phyloP scores from a whole-genome alignment of 2,888 invertebrate genomes.

The Amphipoea lucens region DNA sequence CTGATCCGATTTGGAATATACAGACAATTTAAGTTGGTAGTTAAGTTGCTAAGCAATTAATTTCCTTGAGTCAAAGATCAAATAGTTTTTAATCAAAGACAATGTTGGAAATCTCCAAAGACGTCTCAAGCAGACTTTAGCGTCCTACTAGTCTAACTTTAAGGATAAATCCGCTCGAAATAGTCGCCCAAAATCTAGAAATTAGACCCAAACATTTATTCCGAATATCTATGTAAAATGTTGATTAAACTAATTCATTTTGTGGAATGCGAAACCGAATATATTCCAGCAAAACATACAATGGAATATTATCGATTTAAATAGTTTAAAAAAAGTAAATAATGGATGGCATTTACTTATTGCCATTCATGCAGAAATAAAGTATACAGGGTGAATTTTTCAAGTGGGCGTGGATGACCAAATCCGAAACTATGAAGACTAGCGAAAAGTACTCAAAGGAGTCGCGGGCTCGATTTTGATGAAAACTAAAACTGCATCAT shows the following conservation, averaged over 20 bases:
- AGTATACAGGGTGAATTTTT: too few relatives aligned
- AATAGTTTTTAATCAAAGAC: constrained; percentile 32
- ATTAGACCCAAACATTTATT: constrained; percentile 21
- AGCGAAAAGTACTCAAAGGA: too few relatives aligned
- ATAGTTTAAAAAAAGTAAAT: not conserved
- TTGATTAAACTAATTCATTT: constrained; percentile 41
- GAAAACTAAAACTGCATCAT: too few relatives aligned
- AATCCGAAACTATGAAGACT: too few relatives aligned
- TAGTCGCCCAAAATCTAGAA: constrained; percentile 20
- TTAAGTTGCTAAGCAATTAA: not conserved
- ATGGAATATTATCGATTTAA: not conserved
- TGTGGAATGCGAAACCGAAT: not conserved
- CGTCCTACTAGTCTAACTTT: constrained; percentile 26
- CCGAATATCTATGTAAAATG: constrained; percentile 10
- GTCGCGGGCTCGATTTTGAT: too few relatives aligned
- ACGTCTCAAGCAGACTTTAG: constrained; percentile 1
- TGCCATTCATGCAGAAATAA: not conserved
- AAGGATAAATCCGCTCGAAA: constrained; percentile 26
- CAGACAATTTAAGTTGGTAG: not conserved
- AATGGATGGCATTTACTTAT: too few relatives aligned
- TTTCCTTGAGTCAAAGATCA: constrained; percentile 12
- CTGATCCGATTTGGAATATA: not conserved
- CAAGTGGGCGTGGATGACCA: too few relatives aligned
- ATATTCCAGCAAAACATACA: not conserved
- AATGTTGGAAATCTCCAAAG: constrained; percentile 23